Evolutionary conservation across 2,888 invertebrate species (phyloP).

Genomic region (Melitaea athalia): DNA sequence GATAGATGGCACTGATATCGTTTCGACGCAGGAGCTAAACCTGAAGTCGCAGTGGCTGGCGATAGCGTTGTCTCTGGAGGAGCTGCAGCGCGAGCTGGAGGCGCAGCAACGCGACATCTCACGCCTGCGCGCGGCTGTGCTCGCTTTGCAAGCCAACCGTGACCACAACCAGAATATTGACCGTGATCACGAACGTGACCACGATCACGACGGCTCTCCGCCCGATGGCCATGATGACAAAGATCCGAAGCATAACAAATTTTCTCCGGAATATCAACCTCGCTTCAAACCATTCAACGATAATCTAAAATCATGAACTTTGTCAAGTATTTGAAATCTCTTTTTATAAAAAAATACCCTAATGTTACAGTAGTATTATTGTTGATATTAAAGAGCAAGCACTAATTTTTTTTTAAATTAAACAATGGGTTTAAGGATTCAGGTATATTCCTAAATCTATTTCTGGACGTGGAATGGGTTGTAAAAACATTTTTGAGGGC

Average conservation of each 20-base stretch:
- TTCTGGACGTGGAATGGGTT: too few species aligned
- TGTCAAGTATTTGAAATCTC: neutral
- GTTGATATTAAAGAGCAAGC: too few species aligned
- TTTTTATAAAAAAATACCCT: too few species aligned
- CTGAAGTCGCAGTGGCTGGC: conserved; percentile 47
- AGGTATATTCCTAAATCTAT: too few species aligned
- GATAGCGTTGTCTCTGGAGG: conserved; percentile 45
- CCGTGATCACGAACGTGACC: too few species aligned
- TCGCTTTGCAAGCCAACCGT: neutral
- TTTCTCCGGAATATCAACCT: neutral
- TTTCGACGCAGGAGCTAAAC: conserved; percentile 41
- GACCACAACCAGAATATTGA: neutral
- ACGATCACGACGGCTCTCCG: neutral
- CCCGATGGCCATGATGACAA: conserved; percentile 4
- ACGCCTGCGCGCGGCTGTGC: conserved; percentile 35
- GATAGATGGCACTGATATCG: neutral
- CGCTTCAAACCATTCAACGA: neutral
- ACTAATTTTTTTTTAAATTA: too few species aligned
- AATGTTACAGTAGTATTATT: too few species aligned
- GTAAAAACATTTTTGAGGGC: too few species aligned
- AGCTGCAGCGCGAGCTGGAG: conserved; percentile 47
- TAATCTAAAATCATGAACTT: neutral
- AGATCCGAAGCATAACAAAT: neutral
- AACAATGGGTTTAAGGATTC: too few species aligned
- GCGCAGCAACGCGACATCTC: conserved; percentile 48